Base-by-base conservation (phyloP, 53 echinoderm and acorn worm species). In the Paracentrotus lividus region DNA sequence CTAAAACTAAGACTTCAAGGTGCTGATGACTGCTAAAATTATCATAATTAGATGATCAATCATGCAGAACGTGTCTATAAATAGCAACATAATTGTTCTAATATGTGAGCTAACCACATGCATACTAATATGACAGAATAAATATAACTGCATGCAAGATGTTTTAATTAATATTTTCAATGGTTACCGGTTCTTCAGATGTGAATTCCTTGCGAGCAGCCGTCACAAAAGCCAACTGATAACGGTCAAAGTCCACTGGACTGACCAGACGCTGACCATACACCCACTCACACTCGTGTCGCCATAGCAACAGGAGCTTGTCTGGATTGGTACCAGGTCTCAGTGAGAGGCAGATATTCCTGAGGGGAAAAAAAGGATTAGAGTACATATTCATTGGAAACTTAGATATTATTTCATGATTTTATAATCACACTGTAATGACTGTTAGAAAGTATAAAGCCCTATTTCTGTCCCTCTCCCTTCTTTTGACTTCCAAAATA, bases 141-240 rank as follows among this genome's bases (percentile, higher is more conserved):
- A 42, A 72, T 0, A 27, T 72, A 21, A 5, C 8, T 77, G 42
- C 43, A 43, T 40, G 42, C 77, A 21, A 77, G 20, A 21, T 42
- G 23, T 43, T 42, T 77, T 20, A 77, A 29, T 5, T 0, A 34
- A 15, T 0, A 18, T 69, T 38, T 16, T 38, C 15, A 29, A n/a
- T n/a, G 8, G 2, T 95, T 88, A 97, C 97, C 95, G 96, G 77
- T 31, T 98, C 97, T 94, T 98, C 98, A 51, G 93, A 95, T 34
- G 97, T 97, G 94, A 98, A 98, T 57, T 97, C 94, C 87, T 98
- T 98, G 85, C 97, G 95, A 40, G 97, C 97, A 0, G 98, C 98
- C 3, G 98, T 98, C 26, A 97, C 97, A 84, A 98, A 96, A 1
- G 97, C 96, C 78, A 94, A 96, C 60, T 96, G 95, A 92, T 95